These are phyloP conservation scores for Sinodicranocentrus sp. DNA, from an alignment of 2,888 invertebrate species.

Conservation along the genomic window DNA sequence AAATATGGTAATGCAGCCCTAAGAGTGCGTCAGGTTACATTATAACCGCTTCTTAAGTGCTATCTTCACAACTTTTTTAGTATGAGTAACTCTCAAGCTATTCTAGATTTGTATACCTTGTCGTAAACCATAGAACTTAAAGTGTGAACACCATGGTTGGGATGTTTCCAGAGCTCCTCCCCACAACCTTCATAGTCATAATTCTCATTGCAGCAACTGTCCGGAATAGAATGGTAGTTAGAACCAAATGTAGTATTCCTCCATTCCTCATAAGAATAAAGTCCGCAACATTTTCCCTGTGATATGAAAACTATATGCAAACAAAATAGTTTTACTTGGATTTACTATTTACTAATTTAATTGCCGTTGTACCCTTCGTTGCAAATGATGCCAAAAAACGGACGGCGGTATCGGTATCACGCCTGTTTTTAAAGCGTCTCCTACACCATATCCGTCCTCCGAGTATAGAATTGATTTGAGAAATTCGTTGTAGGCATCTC, in stretches of 20 bases:
- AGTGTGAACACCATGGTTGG: conserved; percentile 43
- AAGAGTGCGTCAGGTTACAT: too few relatives aligned
- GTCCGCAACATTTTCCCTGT: conserved; percentile 71
- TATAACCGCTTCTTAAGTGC: too few relatives aligned
- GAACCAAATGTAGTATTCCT: conserved; percentile 50
- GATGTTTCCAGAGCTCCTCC: conserved; percentile 39
- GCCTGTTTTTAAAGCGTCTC: conserved; percentile 32
- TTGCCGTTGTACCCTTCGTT: conserved; percentile 45
- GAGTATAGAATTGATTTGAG: conserved; percentile 38
- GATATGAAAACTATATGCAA: background rate
- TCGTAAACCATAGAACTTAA: conserved; percentile 35
- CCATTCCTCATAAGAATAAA: conserved; percentile 67
- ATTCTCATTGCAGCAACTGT: conserved; percentile 60
- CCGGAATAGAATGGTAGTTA: conserved; percentile 52
- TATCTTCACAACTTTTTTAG: too few relatives aligned
- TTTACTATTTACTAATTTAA: background rate
- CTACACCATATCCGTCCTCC: conserved; percentile 44
- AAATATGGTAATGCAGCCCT: conserved; percentile 64
- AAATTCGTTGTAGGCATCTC: conserved; percentile 39
- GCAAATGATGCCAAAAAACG: conserved; percentile 68
- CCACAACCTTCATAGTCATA: conserved; percentile 59
- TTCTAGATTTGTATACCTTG: conserved; percentile 23
- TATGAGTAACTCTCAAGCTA: background rate
- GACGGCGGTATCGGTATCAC: conserved; percentile 52
- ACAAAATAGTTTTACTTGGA: background rate